A percentile compares a stretch with the other conserved stretches of the same genome.
These are phyloP conservation scores for Cerceris rybyensis DNA, from an alignment of 2,888 invertebrate species.

Conservation along the genomic window DNA sequence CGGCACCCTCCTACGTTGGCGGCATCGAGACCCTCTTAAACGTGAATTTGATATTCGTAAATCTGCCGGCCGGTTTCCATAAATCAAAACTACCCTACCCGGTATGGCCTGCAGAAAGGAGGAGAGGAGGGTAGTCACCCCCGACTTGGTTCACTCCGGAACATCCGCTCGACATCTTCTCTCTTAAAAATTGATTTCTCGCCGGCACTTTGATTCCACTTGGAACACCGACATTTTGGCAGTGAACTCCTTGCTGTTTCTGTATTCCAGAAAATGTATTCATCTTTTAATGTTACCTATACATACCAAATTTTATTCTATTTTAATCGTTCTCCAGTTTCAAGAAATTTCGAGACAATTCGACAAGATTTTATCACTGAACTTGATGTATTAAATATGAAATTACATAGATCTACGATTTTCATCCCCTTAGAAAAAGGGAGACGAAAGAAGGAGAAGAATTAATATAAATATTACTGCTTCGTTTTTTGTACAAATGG, in stretches of 20 bases:
- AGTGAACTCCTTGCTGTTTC: background rate
- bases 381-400: no score
- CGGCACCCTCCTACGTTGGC: slow-evolving; percentile 20
- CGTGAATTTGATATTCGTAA: slow-evolving; percentile 81
- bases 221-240: slow-evolving; percentile 19
- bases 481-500: no score
- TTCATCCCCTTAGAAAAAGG: no score
- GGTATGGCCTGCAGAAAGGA: slow-evolving; percentile 47
- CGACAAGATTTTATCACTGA: background rate
- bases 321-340: background rate
- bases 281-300: background rate
- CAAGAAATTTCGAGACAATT: background rate
- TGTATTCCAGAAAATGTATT: background rate
- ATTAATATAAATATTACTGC: no score
- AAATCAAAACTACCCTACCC: slow-evolving; percentile 79
- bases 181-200: slow-evolving; percentile 78
- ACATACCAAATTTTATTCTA: background rate
- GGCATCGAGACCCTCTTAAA: slow-evolving; percentile 70
- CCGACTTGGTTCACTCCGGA: slow-evolving; percentile 68
- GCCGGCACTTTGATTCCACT: slow-evolving; percentile 60
- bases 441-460: no score
- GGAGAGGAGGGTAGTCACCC: slow-evolving; percentile 46
- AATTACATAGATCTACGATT: no score
- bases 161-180: slow-evolving; percentile 78
- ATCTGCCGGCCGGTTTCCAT: slow-evolving; percentile 79